phyloP scores from a whole-genome alignment of 2,888 invertebrate species.

The Mimumesa dahlbomi region DNA sequence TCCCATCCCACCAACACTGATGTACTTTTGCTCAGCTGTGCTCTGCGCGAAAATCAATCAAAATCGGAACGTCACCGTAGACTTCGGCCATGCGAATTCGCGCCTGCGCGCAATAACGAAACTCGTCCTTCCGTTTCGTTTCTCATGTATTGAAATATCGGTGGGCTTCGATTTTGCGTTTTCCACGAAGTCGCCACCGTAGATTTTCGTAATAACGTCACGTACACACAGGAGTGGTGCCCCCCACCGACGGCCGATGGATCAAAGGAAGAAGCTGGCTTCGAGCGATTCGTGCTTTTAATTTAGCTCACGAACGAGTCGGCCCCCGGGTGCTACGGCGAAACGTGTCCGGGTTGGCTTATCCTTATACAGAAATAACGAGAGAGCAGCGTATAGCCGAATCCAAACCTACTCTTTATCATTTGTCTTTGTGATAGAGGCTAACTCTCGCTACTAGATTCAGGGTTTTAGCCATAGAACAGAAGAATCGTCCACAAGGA shows the following conservation, averaged over 20 bases:
- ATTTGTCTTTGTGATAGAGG: too few species aligned
- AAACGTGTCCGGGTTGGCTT: slow-evolving; percentile 63
- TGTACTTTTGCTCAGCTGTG: slow-evolving; percentile 38
- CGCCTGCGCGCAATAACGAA: slow-evolving; percentile 3
- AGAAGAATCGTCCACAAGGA: too few species aligned
- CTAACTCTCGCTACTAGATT: too few species aligned
- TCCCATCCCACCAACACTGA: not conserved
- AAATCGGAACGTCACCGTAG: slow-evolving; percentile 46
- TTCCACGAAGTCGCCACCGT: slow-evolving; percentile 29
- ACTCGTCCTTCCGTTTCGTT: too few species aligned
- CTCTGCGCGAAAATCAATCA: slow-evolving; percentile 44
- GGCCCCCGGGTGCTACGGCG: slow-evolving; percentile 57
- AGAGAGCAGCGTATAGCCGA: slow-evolving; percentile 36
- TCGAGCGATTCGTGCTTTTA: slow-evolving; percentile 74
- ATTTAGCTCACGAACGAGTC: slow-evolving; percentile 74
- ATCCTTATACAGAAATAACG: slow-evolving; percentile 57
- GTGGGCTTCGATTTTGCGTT: slow-evolving; percentile 54
- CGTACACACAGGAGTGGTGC: slow-evolving; percentile 65
- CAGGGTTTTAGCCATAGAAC: too few species aligned
- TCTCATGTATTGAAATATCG: slow-evolving; percentile 42
- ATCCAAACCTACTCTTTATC: too few species aligned
- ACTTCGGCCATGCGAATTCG: slow-evolving; percentile 31
- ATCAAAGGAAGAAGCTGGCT: slow-evolving; percentile 70
- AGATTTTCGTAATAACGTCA: slow-evolving; percentile 73
- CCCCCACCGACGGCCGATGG: slow-evolving; percentile 59